Base-by-base conservation (phyloP, 2,797 vertebrate genomes). In the Fundulus diaphanus region DNA sequence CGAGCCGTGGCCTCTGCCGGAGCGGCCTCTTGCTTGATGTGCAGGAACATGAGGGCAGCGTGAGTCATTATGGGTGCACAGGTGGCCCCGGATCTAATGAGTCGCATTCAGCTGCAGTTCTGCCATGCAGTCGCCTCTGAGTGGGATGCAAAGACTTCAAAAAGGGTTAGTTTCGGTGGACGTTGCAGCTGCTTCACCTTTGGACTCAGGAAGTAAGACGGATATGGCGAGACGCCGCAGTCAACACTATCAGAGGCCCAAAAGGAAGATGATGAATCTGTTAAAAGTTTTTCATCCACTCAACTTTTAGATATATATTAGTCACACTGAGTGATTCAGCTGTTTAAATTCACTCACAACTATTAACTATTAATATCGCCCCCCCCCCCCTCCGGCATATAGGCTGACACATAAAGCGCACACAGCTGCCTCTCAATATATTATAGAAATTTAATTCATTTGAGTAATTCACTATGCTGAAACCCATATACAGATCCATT, bases 1-100 rank as follows among this genome's bases (percentile, higher is more conserved):
- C 85, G 82, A 91, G 89, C 91, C 82, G 80, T 80, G 87, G 88
- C 80, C 84, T 86, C 87, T 83, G 84, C 81, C 76, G 75, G 87
- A 68, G 68, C 31, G 65, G 83, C 44, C 68, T 52, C 49, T 82
- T 87, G 81, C 80, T 63, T 68, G 8, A 87, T 85, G 84, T 77
- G 76, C 81, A 76, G 87, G 79, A 84, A 80, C 80, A 84, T 78
- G 33, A 80, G 86, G 80, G 72, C 82, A 85, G 70, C 27, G 0
- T 69, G 85, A 89, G 78, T 91, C 88, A 90, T 91, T 84, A 88
- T 68, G 75, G 80, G 89, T 77, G 86, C 90, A 90, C 93, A 93
- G 92, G 92, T 92, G 90, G 91, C 77, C 84, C 24, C 8, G 67
- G 87, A 93, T 81, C 88, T 90, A 92, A 90, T 91, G 91, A 90